Conservation (phyloP, 1,140 invertebrate genomes). For the Wasmannia auropunctata region DNA sequence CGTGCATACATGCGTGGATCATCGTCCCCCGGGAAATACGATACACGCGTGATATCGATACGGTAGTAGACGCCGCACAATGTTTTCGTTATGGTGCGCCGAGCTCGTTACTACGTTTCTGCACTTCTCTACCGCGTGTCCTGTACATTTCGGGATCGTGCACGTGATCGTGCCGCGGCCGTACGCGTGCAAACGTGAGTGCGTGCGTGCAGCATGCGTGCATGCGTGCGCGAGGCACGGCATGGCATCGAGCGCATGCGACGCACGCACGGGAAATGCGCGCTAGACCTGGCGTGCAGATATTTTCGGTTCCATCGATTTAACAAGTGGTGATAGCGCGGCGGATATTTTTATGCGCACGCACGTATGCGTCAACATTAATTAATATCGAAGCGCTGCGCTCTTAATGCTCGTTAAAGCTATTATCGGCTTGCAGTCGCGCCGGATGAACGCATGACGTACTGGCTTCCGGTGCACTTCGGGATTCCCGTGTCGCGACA, state of each 20-base stretch:
- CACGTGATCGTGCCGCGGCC: too few species aligned
- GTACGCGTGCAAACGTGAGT: background rate
- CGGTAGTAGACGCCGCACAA: constrained; percentile 45
- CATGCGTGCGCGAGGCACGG: background rate
- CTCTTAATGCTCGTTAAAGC: constrained; percentile 62
- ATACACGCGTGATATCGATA: constrained; percentile 69
- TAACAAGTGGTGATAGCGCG: constrained; percentile 57
- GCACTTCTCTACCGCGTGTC: constrained; percentile 21
- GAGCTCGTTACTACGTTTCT: constrained; percentile 43
- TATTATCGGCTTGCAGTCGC: constrained; percentile 64
- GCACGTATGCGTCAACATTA: constrained; percentile 52
- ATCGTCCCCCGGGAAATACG: constrained; percentile 62
- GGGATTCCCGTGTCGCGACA: constrained; percentile 21
- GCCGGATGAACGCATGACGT: constrained; percentile 54
- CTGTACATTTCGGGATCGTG: background rate
- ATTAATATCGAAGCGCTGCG: constrained; percentile 67
- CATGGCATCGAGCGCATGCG: background rate
- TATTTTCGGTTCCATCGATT: constrained; percentile 64
- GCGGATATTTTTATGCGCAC: constrained; percentile 41
- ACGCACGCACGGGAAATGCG: background rate
- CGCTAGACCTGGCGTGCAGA: background rate
- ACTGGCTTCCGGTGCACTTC: constrained; percentile 46
- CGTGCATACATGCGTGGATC: constrained; percentile 48
- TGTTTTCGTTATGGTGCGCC: constrained; percentile 62
- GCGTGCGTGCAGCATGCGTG: background rate